Conservation (phyloP, 2,797 vertebrate genomes). For the Pogonophryne albipinna region DNA sequence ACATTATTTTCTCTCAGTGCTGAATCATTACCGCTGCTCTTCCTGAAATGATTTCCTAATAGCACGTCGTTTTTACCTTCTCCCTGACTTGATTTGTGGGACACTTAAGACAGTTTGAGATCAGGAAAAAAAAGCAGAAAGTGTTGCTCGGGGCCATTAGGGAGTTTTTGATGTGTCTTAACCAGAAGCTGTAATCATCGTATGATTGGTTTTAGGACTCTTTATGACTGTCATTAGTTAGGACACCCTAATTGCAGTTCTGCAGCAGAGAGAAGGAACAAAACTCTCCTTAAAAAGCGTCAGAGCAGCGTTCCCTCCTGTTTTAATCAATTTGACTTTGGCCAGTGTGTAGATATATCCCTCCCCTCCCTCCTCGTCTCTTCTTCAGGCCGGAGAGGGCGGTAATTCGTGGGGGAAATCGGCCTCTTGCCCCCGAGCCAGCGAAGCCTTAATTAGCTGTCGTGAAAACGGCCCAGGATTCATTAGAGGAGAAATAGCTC, state of each 20-base stretch:
- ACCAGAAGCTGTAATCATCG: conserved; percentile 78
- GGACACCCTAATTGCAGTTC: conserved; percentile 59
- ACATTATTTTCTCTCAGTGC: conserved; percentile 35
- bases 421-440: conserved; percentile 85
- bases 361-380: conserved; percentile 31
- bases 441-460: conserved; percentile 89
- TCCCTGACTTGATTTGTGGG: conserved; percentile 72
- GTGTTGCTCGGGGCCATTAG: conserved; percentile 68
- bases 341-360: conserved; percentile 40
- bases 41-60: conserved; percentile 71
- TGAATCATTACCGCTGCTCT: conserved; percentile 61
- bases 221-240: conserved; percentile 74
- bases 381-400: conserved; percentile 57
- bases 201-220: conserved; percentile 80
- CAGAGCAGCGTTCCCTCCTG: conserved; percentile 32
- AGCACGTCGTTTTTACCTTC: conserved; percentile 64
- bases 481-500: conserved; percentile 84
- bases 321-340: conserved; percentile 88
- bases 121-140: conserved; percentile 46
- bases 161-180: conserved; percentile 72
- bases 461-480: conserved; percentile 82
- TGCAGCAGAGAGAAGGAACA: conserved; percentile 36
- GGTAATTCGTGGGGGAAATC: conserved; percentile 74
- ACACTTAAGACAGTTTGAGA: conserved; percentile 62
- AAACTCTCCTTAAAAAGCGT: conserved; percentile 64